Evolutionary conservation across 2,797 vertebrate species (phyloP).

Genomic region (Darevskia nairensis): DNA sequence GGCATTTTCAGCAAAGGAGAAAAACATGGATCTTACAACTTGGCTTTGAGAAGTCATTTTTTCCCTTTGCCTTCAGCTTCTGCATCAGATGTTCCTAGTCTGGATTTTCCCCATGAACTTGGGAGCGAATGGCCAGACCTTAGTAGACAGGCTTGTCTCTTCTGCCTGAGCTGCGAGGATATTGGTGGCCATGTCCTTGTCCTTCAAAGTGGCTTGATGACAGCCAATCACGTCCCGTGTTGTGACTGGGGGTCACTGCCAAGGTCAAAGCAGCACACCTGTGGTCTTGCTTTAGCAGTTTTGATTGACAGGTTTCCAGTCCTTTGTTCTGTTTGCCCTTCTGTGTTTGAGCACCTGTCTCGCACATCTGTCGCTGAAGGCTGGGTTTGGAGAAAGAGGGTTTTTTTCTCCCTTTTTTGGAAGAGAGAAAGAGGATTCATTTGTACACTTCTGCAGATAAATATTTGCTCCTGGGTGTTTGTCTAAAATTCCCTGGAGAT

Average conservation of each 20-base stretch:
- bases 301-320: constrained; percentile 62
- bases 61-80: background rate
- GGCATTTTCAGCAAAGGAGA: background rate
- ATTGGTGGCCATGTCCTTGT: constrained; percentile 10
- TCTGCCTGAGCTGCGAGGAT: background rate
- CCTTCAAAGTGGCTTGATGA: constrained; percentile 46
- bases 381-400: constrained; percentile 23
- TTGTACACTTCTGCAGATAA: constrained; percentile 37
- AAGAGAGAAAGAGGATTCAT: background rate
- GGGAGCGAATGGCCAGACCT: background rate
- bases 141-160: constrained; percentile 37
- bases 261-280: constrained; percentile 44
- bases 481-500: constrained; percentile 45
- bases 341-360: constrained; percentile 45
- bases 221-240: constrained; percentile 31
- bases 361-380: constrained; percentile 31
- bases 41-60: background rate
- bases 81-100: background rate
- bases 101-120: background rate
- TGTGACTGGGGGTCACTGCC: constrained; percentile 42
- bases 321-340: constrained; percentile 42
- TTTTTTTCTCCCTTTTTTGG: too few relatives aligned
- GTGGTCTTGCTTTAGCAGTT: constrained; percentile 53
- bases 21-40: fast-evolving
- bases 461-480: constrained; percentile 50